Conservation (phyloP, 2,888 invertebrate species). For the Byasa hedistus region DNA sequence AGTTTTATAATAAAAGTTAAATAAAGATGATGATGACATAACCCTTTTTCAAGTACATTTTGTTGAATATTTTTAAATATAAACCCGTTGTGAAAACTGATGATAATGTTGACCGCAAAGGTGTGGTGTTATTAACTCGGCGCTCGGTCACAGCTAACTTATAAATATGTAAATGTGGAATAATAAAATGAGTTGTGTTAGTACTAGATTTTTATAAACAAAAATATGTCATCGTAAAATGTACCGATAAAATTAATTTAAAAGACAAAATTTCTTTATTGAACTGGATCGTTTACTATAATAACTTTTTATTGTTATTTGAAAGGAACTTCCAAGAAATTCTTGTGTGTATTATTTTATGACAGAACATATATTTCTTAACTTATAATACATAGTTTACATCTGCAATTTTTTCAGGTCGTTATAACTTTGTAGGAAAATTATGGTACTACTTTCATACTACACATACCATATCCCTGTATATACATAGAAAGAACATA, state of each 20-base stretch:
- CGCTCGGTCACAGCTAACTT: slow-evolving; percentile 14
- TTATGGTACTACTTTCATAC: no score
- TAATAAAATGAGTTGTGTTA: background rate
- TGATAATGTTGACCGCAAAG: background rate
- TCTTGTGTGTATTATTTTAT: no score
- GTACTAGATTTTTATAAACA: background rate
- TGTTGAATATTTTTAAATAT: slow-evolving; percentile 1
- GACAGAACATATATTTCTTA: no score
- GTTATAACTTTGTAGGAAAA: no score
- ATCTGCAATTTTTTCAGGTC: no score
- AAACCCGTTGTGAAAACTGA: background rate
- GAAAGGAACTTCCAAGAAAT: no score
- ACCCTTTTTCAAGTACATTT: background rate
- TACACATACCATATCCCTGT: no score
- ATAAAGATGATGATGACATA: background rate
- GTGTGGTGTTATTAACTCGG: slow-evolving; percentile 18
- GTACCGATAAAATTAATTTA: background rate
- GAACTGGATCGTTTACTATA: background rate
- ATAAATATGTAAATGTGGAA: slow-evolving; percentile 26
- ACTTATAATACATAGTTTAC: no score
- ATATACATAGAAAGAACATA: no score
- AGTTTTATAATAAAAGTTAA: background rate
- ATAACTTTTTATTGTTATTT: no score
- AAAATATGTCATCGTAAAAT: background rate
- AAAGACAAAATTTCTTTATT: background rate